These are phyloP conservation scores for Petrosia ficiformis DNA, from an alignment of 37 sponge, comb jelly and placozoan genomes.

Conservation along the genomic window DNA sequence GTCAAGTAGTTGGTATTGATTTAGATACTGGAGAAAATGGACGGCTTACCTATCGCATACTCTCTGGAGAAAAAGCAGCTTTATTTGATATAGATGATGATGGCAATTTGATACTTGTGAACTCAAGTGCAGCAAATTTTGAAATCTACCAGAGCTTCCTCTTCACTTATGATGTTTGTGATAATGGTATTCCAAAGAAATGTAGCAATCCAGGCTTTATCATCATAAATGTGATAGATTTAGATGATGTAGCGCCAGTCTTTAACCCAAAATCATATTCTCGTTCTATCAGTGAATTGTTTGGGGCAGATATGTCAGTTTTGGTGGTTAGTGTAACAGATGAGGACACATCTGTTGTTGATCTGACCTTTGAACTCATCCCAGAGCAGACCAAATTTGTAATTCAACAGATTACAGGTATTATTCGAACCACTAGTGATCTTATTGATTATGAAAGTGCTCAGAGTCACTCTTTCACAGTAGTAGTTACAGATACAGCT, in stretches of 20 bases:
- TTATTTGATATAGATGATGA: slow-evolving; percentile 40
- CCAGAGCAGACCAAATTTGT: slow-evolving; percentile 52
- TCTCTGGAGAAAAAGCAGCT: slow-evolving; percentile 26
- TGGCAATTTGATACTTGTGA: slow-evolving; percentile 34
- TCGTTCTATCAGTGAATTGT: slow-evolving; percentile 35
- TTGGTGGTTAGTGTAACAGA: slow-evolving; percentile 38
- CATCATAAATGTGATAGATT: slow-evolving; percentile 35
- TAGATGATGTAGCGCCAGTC: slow-evolving; percentile 72
- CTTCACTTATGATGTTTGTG: slow-evolving; percentile 49
- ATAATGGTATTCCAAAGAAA: slow-evolving; percentile 26
- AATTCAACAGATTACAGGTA: slow-evolving; percentile 18
- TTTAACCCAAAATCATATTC: neutral
- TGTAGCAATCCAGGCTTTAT: slow-evolving; percentile 57
- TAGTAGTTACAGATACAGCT: slow-evolving; percentile 56
- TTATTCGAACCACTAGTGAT: slow-evolving; percentile 33
- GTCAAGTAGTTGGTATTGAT: slow-evolving; percentile 49
- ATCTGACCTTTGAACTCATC: slow-evolving; percentile 13
- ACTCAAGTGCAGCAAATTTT: slow-evolving; percentile 13
- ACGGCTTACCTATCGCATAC: slow-evolving; percentile 34
- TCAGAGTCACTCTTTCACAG: slow-evolving; percentile 16
- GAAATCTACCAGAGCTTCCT: slow-evolving; percentile 16
- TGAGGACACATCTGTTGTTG: slow-evolving; percentile 47
- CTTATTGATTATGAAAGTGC: slow-evolving; percentile 39
- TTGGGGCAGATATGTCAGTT: slow-evolving; percentile 13
- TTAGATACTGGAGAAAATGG: slow-evolving; percentile 66